Percentiles rank a stretch among this genome's conserved stretches.
These are phyloP conservation scores for Palloptera scutellata DNA, from an alignment of 2,888 invertebrate genomes.

Conservation along the genomic window DNA sequence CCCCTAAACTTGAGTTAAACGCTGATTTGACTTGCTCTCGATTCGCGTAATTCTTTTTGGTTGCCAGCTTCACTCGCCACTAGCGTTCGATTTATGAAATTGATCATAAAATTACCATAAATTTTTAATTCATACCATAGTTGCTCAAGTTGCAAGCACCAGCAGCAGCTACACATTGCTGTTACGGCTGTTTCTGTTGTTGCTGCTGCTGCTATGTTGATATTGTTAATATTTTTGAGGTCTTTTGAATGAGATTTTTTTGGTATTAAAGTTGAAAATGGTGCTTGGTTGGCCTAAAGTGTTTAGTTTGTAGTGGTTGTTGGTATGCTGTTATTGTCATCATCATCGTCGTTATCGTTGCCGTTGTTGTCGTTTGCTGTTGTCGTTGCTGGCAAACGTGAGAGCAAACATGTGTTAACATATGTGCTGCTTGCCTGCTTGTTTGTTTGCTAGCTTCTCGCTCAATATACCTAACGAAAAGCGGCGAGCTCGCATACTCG, in stretches of 20 bases:
- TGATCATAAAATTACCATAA: conserved; percentile 53
- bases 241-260: neutral
- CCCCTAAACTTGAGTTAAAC: neutral
- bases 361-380: conserved; percentile 17
- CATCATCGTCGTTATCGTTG: conserved; percentile 16
- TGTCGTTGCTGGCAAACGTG: conserved; percentile 39
- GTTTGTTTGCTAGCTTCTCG: neutral
- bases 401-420: conserved; percentile 45
- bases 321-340: neutral
- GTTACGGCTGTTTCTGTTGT: neutral
- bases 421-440: conserved; percentile 25
- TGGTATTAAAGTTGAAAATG: neutral
- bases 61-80: neutral
- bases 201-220: neutral
- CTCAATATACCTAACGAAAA: neutral
- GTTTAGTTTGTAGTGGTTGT: neutral
- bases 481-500: neutral
- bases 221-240: conserved; percentile 2
- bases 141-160: conserved; percentile 3
- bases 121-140: conserved; percentile 40
- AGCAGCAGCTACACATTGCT: too few relatives aligned
- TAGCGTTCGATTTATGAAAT: conserved; percentile 49
- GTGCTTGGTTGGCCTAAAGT: neutral
- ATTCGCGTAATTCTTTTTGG: neutral
- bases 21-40: neutral